Percentiles rank a stretch among this genome's conserved stretches.
These are phyloP conservation scores for Ptychoptera albimana DNA, from an alignment of 2,888 invertebrate species.

Conservation along the genomic window DNA sequence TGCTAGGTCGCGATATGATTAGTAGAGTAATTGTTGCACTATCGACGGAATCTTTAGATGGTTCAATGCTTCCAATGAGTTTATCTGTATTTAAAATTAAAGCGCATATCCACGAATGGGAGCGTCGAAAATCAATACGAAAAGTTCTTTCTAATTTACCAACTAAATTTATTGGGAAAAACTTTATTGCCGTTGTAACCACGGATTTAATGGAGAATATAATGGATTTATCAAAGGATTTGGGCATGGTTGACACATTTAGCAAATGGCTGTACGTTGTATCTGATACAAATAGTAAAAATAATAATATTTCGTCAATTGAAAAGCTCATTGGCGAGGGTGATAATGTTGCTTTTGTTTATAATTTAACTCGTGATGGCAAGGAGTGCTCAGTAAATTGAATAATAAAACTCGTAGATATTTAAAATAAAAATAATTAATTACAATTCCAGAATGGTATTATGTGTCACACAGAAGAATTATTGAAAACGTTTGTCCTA, in stretches of 20 bases:
- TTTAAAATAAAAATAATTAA: not conserved
- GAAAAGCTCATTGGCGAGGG: conserved; percentile 51
- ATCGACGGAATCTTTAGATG: conserved; percentile 21
- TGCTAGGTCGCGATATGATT: conserved; percentile 44
- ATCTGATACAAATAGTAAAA: conserved; percentile 37
- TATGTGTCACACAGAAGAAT: conserved; percentile 50
- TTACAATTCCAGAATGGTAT: conserved; percentile 39
- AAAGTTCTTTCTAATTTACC: conserved; percentile 21
- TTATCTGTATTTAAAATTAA: conserved; percentile 7
- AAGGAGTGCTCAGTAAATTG: not conserved
- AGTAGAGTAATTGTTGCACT: conserved; percentile 44
- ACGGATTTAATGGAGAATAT: conserved; percentile 43
- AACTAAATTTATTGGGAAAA: conserved; percentile 27
- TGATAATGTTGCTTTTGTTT: conserved; percentile 63
- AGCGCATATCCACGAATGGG: conserved; percentile 7
- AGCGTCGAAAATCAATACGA: conserved; percentile 18
- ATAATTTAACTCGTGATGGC: conserved; percentile 41
- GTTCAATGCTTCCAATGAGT: conserved; percentile 7
- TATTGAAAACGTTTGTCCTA: conserved; percentile 47
- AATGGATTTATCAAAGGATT: conserved; percentile 48
- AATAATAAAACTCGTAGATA: not conserved
- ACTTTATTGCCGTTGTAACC: conserved; percentile 43
- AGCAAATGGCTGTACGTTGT: conserved; percentile 74
- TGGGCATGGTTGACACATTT: conserved; percentile 49
- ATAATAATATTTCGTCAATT: conserved; percentile 37